Evolutionary conservation across 2,797 vertebrate genomes (phyloP), one percentile per base, ranked within the genome.

Genomic region (Schizopygopsis malacanthus): DNA sequence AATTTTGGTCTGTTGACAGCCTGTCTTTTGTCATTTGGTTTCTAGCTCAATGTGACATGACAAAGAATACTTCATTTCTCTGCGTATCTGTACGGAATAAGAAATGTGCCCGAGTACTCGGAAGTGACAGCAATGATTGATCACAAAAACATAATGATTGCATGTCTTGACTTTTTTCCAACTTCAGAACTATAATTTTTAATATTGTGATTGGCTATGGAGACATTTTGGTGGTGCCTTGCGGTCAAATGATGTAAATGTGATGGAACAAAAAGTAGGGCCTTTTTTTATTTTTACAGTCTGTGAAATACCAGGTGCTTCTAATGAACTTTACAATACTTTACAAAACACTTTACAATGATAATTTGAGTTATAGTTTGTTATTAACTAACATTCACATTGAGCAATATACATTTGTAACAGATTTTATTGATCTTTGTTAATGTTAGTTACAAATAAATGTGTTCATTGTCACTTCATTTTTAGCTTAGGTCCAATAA

Each of bases 21-120:
- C 80, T 5, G 81, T 75, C 81, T 81, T 80, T 70, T 85, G 45
- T 56, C 76, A 47, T 73, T 85, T 81, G 43, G 84, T 89, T 89
- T 83, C 76, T 69, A 39, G 61, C 43, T 81, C 61, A 81, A 37
- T 45, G 39, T 76, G 86, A 88, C 85, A 86, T 86, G 63, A 71
- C 65, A 82, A 80, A 80, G 25, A 86, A 78, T 76, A 22, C 37
- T 67, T 81, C 39, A 83, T 87, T 85, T 79, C 84, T 83, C 79
- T 61, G 82, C 77, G 79, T 81, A 85, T 84, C 79, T 87, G 75
- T 79, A 56, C 18, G 78, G 41, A 80, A 81, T 54, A 52, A 52
- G 47, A 54, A 54, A 54, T 81, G 65, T 6, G 79, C 28, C 59
- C 2, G 25, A 9, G 59, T 67, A 15, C 78, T 37, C 11, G 4